A percentile compares a stretch with the other conserved stretches of the same genome.
phyloP scores from a whole-genome alignment of 1,140 invertebrate species.

The Steinernema khuongi region DNA sequence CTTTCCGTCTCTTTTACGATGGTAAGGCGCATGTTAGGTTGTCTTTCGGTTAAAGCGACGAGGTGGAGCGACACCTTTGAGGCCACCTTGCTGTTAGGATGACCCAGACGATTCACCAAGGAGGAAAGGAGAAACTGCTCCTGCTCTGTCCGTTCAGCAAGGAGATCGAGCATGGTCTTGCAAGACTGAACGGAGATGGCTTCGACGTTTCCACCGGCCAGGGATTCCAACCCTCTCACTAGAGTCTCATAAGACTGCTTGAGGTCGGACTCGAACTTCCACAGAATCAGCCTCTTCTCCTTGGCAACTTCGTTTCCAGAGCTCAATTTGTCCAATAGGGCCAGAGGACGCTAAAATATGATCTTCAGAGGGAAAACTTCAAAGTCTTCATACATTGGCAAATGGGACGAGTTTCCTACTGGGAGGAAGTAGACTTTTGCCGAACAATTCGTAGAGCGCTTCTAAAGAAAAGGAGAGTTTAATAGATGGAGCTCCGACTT shows the following conservation, averaged over 20 bases:
- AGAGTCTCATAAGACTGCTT: not conserved
- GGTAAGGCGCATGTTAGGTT: not conserved
- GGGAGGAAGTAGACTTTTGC: not conserved
- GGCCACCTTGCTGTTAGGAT: not conserved
- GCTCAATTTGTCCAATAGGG: not conserved
- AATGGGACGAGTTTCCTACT: not conserved
- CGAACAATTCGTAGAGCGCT: constrained; percentile 6
- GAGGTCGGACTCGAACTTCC: not conserved
- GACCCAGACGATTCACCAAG: not conserved
- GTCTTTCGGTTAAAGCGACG: not conserved
- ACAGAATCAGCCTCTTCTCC: not conserved
- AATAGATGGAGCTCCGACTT: not conserved
- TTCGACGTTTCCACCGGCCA: not conserved
- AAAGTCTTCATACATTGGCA: not conserved
- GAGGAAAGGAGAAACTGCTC: not conserved
- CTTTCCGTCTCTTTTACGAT: not conserved
- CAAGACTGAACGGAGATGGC: not conserved
- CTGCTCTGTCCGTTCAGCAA: not conserved
- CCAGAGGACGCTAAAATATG: constrained; percentile 1
- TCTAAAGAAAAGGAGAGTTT: not conserved
- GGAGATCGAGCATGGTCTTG: not conserved
- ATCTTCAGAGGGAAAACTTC: not conserved
- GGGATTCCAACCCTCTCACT: not conserved
- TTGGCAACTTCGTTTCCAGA: not conserved
- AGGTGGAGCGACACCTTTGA: not conserved